These are phyloP conservation scores for Pseudocheirus occidentalis DNA, from an alignment of 2,797 vertebrate genomes.

Conservation along the genomic window DNA sequence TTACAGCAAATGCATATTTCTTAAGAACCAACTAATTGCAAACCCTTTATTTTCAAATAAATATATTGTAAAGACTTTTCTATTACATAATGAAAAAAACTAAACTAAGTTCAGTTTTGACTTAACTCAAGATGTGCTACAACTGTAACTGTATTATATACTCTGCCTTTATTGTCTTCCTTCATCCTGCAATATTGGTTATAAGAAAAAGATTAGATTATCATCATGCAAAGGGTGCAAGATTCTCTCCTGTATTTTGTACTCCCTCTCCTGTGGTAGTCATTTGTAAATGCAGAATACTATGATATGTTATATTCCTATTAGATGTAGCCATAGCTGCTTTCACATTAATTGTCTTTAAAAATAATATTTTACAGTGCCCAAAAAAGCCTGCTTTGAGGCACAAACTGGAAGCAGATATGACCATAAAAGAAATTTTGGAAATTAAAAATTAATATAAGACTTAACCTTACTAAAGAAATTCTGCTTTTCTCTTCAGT, in stretches of 20 bases:
- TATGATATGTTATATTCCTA: slow-evolving; percentile 5
- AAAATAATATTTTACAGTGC: slow-evolving; percentile 6
- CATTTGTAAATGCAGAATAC: slow-evolving; percentile 32
- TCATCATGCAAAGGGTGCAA: slow-evolving; percentile 20
- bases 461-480: background rate
- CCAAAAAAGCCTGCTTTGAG: slow-evolving; percentile 22
- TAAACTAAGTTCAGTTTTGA: slow-evolving; percentile 74
- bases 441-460: background rate
- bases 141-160: slow-evolving; percentile 36
- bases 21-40: slow-evolving; percentile 79
- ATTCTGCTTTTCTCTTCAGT: background rate
- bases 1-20: slow-evolving; percentile 80
- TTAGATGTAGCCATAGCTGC: background rate
- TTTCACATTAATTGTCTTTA: background rate
- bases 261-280: background rate
- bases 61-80: slow-evolving; percentile 78
- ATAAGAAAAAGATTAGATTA: background rate
- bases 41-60: slow-evolving; percentile 76
- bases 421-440: slow-evolving; percentile 22
- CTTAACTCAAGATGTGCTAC: slow-evolving; percentile 64
- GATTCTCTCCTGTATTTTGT: background rate
- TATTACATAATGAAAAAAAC: slow-evolving; percentile 70
- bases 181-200: slow-evolving; percentile 33
- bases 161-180: no score
- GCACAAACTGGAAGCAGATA: background rate